Percentiles rank a stretch among this genome's conserved stretches.
Conservation (phyloP, 1,140 invertebrate species). For the Ruditapes philippinarum region DNA sequence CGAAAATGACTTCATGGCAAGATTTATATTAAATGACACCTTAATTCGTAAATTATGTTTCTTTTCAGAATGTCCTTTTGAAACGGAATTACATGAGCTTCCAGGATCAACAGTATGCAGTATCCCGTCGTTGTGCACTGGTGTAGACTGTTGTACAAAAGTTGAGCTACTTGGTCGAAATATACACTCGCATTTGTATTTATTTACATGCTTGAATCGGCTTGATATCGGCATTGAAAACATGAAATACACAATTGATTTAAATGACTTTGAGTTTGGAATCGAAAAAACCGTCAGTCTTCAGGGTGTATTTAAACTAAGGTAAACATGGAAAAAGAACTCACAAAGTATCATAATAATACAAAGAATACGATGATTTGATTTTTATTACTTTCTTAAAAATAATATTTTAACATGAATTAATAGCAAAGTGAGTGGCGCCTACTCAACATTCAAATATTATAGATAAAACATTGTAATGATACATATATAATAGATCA, state of each 20-base stretch:
- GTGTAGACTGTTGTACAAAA: conserved; percentile 62
- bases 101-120: conserved; percentile 33
- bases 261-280: conserved; percentile 58
- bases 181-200: conserved; percentile 23
- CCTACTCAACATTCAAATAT: too few relatives aligned
- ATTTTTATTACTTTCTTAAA: too few relatives aligned
- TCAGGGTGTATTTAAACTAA: conserved; percentile 29
- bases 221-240: conserved; percentile 66
- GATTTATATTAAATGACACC: too few relatives aligned
- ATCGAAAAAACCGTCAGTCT: conserved; percentile 36
- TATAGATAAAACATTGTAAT: too few relatives aligned
- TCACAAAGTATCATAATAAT: too few relatives aligned
- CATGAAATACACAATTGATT: conserved; percentile 29
- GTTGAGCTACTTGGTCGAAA: conserved; percentile 31
- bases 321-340: not conserved
- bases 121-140: conserved; percentile 27
- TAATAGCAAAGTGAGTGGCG: too few relatives aligned
- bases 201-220: conserved; percentile 47
- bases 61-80: conserved; percentile 34
- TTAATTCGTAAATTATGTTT: too few relatives aligned
- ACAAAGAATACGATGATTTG: too few relatives aligned
- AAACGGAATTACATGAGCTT: conserved; percentile 7
- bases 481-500: too few relatives aligned
- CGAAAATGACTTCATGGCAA: too few relatives aligned
- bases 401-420: too few relatives aligned